Conservation (phyloP, 2,888 invertebrate species). For the Pecten maximus region DNA sequence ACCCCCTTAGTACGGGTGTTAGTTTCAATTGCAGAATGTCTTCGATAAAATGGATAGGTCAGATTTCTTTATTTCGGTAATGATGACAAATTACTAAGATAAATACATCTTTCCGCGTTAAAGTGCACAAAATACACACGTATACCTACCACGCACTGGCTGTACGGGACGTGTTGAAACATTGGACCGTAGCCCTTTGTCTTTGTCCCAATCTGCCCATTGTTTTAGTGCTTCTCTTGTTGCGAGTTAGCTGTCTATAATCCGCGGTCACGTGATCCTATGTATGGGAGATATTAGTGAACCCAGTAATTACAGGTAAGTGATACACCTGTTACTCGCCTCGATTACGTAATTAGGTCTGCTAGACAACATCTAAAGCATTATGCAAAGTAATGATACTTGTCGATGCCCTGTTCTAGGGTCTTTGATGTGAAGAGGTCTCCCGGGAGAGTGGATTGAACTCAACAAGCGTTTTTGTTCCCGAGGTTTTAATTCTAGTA, state of each 20-base stretch:
- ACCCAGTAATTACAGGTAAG: not conserved
- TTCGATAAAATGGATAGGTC: not conserved
- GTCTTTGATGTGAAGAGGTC: slow-evolving; percentile 30
- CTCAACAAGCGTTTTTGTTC: not conserved
- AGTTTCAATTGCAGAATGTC: not conserved
- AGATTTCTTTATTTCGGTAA: not conserved
- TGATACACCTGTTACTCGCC: not conserved
- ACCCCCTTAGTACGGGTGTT: not conserved
- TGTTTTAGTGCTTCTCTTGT: not conserved
- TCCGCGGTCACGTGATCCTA: not conserved
- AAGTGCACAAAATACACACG: not conserved
- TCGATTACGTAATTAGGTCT: not conserved
- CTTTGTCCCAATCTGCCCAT: not conserved
- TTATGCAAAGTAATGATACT: slow-evolving; percentile 16
- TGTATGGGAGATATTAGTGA: not conserved
- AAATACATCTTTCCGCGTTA: not conserved
- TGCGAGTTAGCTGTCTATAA: not conserved
- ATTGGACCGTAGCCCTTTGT: not conserved
- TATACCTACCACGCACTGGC: not conserved
- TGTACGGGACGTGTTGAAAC: not conserved
- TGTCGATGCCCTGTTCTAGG: not conserved
- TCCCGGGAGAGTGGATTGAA: not conserved
- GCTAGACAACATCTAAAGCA: not conserved
- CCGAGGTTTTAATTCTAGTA: not conserved
- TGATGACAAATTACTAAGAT: slow-evolving; percentile 12